phyloP scores from a whole-genome alignment of 2,888 invertebrate genomes.

The Sinopyrophorus schimmeli region DNA sequence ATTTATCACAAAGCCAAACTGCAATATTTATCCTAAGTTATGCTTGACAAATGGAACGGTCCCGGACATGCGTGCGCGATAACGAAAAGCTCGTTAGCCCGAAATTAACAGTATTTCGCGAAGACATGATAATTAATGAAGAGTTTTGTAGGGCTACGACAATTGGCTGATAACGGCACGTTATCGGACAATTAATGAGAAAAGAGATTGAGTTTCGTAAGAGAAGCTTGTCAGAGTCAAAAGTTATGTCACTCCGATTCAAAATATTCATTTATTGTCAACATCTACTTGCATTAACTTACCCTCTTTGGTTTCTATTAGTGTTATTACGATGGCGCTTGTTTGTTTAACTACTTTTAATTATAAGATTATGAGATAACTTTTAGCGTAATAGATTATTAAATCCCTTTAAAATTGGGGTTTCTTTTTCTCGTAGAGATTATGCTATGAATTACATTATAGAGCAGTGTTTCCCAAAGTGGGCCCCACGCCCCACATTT shows the following conservation, averaged over 20 bases:
- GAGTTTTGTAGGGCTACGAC: conserved; percentile 48
- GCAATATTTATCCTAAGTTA: conserved; percentile 41
- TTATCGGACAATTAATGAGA: conserved; percentile 52
- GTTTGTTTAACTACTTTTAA: conserved; percentile 3
- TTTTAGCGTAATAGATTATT: conserved; percentile 4
- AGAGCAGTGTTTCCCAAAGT: too few relatives aligned
- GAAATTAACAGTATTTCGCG: conserved; percentile 51
- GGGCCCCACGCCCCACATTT: too few relatives aligned
- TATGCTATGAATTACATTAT: conserved; percentile 13
- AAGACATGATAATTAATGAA: conserved; percentile 52
- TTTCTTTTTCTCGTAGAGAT: conserved; percentile 7
- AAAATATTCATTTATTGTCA: conserved; percentile 40
- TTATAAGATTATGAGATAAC: conserved; percentile 3
- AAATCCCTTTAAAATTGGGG: conserved; percentile 1
- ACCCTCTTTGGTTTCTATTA: conserved; percentile 16
- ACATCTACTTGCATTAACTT: conserved; percentile 14
- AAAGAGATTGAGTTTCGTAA: conserved; percentile 47
- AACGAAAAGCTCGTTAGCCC: conserved; percentile 47
- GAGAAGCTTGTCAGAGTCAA: conserved; percentile 33
- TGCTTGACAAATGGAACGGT: conserved; percentile 49
- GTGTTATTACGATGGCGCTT: background rate
- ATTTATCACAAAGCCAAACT: conserved; percentile 44
- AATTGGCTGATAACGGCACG: conserved; percentile 48
- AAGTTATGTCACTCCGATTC: conserved; percentile 34
- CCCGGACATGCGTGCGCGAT: conserved; percentile 47